Evolutionary conservation across 1,140 invertebrate genomes (phyloP).

Genomic region (Sweltsa coloradensis): DNA sequence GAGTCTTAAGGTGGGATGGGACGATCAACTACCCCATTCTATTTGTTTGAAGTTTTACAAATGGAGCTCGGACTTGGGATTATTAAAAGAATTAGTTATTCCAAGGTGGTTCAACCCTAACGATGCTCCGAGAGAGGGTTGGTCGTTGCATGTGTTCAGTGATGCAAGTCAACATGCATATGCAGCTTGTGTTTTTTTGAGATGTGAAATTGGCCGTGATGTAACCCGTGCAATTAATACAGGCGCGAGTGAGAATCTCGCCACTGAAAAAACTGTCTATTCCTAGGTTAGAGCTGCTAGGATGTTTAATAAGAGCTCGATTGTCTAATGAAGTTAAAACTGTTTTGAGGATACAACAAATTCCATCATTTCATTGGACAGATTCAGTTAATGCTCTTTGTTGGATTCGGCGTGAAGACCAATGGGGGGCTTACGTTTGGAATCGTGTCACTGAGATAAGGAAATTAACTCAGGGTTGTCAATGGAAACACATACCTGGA

Average conservation of each 20-base stretch:
- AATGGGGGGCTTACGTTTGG: constrained; percentile 16
- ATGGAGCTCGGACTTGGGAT: constrained; percentile 16
- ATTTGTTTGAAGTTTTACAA: constrained; percentile 14
- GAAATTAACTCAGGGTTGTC: not conserved
- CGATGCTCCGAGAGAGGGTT: not conserved
- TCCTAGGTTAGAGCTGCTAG: constrained; percentile 26
- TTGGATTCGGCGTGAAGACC: constrained; percentile 21
- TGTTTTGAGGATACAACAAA: constrained; percentile 13
- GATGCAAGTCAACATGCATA: constrained; percentile 26
- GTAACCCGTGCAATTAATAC: constrained; percentile 17
- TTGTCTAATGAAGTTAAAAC: constrained; percentile 16
- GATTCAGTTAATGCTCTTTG: constrained; percentile 25
- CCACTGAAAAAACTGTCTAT: constrained; percentile 23
- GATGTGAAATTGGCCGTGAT: constrained; percentile 1
- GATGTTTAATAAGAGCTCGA: constrained; percentile 23
- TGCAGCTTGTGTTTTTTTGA: constrained; percentile 22
- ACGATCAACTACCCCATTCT: constrained; percentile 13
- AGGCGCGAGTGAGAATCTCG: constrained; percentile 24
- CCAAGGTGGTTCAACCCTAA: constrained; percentile 16
- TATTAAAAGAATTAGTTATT: constrained; percentile 16
- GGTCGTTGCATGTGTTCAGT: constrained; percentile 22
- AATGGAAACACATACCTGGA: constrained; percentile 28
- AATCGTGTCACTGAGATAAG: constrained; percentile 19
- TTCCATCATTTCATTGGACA: constrained; percentile 19
- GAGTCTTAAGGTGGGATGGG: constrained; percentile 18